phyloP scores from a whole-genome alignment of 2,797 vertebrate species.

The Diplodus puntazzo region DNA sequence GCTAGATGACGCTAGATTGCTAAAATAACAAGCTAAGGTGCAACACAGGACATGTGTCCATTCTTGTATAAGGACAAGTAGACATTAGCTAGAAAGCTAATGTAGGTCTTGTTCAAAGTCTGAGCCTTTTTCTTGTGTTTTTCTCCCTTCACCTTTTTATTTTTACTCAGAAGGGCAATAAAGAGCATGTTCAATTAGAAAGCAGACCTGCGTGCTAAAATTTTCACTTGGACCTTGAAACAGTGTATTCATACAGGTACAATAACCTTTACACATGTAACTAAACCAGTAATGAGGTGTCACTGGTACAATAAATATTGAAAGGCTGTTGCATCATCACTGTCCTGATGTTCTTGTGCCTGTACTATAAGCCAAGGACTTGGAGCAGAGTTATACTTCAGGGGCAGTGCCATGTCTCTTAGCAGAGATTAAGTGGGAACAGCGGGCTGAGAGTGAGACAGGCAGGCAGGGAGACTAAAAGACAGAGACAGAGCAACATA shows the following conservation, averaged over 20 bases:
- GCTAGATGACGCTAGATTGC: too few species aligned
- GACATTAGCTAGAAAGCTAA: neutral
- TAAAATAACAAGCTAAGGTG: too few species aligned
- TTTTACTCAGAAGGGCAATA: neutral
- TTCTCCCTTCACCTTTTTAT: neutral
- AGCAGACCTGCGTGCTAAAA: neutral
- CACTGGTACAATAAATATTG: conserved; percentile 1
- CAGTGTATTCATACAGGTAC: neutral
- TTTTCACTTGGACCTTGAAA: conserved; percentile 17
- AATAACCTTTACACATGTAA: neutral
- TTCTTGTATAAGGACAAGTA: neutral
- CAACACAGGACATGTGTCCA: neutral
- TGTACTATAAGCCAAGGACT: neutral
- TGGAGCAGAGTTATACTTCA: conserved; percentile 29
- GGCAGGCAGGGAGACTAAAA: neutral
- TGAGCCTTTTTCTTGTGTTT: neutral
- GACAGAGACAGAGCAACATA: conserved; percentile 23
- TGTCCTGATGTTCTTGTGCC: conserved; percentile 13
- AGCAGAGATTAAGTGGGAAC: conserved; percentile 27
- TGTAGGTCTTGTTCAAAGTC: neutral
- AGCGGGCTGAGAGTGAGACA: neutral
- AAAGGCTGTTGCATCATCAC: neutral
- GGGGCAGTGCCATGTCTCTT: conserved; percentile 19
- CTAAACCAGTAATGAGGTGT: neutral
- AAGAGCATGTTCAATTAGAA: neutral